Evolutionary conservation across 2,797 vertebrate genomes (phyloP), one percentile per base, ranked within the genome.

Genomic region (Pseudotriccus pelzelni): DNA sequence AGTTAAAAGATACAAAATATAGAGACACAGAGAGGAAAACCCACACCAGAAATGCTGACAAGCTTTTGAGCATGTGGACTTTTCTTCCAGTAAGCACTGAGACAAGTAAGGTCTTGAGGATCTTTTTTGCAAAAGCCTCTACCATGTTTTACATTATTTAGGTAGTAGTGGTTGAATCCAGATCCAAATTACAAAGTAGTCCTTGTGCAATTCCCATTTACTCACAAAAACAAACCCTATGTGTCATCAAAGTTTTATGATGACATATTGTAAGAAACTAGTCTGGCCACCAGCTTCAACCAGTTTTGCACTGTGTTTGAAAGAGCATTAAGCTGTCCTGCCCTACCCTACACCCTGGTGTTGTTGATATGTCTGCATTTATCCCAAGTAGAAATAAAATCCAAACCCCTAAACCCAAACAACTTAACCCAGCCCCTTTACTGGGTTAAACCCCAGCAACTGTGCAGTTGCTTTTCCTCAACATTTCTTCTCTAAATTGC

Each of bases 401-500:
- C 24, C 55, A 30, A 83, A 53, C 3, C 25, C 4, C 21, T 63
- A 83, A 74, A 60, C 2, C 19, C 7, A 87, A 83, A 63, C 11
- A 85, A 52, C 14, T 70, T 59, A 70, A 70, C 63, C 60, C n/a
- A 62, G 67, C 4, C 41, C 8, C 21, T 87, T 85, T 82, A 52
- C 53, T 68, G 50, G 28, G 50, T 52, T 52, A 52, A 30, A 18
- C 28, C 28, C 28, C 50, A 30, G 18, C 28, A 30, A 52, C 50
- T 20, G 28, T 28, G 17, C 39, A 92, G 69, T 37, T 87, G 63
- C 9, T 80, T 89, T 75, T 82, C n/a, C 24, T 84, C 36, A 52
- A 69, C 37, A 19, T 50, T 93, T 70, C 32, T 64, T 62, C 81
- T 92, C 64, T 83, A 85, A 92, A 92, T 84, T 84, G 49, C 49